Evolutionary conservation across 2,797 vertebrate genomes (phyloP).

Genomic region (Protonibea diacanthus): DNA sequence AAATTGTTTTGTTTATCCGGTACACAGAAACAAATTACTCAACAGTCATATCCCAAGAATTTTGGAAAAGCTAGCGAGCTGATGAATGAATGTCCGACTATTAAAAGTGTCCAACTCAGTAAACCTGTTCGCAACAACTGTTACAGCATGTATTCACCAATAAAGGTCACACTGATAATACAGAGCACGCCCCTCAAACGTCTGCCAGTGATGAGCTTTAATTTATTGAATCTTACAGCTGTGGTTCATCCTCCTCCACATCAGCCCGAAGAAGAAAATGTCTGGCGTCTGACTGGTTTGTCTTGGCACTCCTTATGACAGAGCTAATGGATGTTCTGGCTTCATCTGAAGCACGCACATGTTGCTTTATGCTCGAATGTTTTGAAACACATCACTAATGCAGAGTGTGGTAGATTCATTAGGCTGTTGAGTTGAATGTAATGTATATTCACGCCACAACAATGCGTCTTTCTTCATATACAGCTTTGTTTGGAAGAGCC

Average conservation of each 20-base stretch:
- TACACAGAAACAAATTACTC: background rate
- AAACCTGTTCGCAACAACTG: background rate
- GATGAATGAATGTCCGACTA: background rate
- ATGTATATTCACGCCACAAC: conserved; percentile 5
- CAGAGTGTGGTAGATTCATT: conserved; percentile 29
- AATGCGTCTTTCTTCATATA: conserved; percentile 29
- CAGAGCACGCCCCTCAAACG: background rate
- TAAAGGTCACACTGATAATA: background rate
- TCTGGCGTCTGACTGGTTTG: conserved; percentile 56
- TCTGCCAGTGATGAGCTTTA: conserved; percentile 29
- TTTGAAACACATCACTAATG: conserved; percentile 45
- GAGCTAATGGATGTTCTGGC: conserved; percentile 65
- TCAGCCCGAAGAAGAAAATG: conserved; percentile 39
- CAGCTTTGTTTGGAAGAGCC: conserved; percentile 3
- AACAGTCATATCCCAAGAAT: background rate
- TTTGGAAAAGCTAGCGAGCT: conserved; percentile 1
- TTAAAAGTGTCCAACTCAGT: background rate
- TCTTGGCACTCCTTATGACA: conserved; percentile 55
- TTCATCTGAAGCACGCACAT: conserved; percentile 22
- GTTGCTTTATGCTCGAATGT: conserved; percentile 45
- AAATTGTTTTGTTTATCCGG: background rate
- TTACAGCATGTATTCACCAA: conserved; percentile 13
- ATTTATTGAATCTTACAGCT: conserved; percentile 52
- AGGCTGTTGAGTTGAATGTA: conserved; percentile 16
- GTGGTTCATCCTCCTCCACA: conserved; percentile 43